Evolutionary conservation across 2,113 vertebrate species (phyloP).

Genomic region (Platanista minor): DNA sequence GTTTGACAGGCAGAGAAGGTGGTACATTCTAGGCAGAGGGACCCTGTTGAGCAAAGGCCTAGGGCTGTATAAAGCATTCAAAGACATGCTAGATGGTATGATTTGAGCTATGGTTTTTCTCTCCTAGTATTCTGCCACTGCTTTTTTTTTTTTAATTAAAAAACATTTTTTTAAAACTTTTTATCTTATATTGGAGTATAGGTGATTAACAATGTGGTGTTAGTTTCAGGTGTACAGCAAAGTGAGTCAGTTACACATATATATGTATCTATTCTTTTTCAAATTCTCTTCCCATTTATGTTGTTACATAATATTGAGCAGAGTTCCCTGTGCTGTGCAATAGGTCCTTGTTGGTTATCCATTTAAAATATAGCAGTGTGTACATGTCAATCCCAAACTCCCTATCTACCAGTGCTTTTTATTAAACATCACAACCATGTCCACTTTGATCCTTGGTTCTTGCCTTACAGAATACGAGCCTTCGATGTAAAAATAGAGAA

Average conservation of each 20-base stretch:
- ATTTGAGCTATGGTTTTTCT: not conserved
- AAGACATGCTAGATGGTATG: not conserved
- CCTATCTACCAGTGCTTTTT: not conserved
- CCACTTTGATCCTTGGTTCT: not conserved
- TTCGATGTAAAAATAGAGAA: not conserved
- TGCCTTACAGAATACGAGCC: not conserved
- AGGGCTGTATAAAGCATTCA: not conserved
- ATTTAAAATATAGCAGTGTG: too few species aligned
- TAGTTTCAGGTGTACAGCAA: too few species aligned
- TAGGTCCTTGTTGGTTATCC: too few species aligned
- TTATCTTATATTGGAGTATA: too few species aligned
- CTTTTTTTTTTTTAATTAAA: not conserved
- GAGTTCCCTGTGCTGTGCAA: too few species aligned
- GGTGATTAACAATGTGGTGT: too few species aligned
- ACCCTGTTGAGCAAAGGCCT: not conserved
- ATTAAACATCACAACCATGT: not conserved
- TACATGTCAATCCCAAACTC: too few species aligned
- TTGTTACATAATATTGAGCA: too few species aligned
- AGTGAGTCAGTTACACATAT: too few species aligned
- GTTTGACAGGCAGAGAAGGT: not conserved
- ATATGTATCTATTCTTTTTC: too few species aligned
- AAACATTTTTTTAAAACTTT: too few species aligned
- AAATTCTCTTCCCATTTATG: too few species aligned
- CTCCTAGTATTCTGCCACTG: not conserved
- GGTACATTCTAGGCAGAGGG: not conserved